Conservation (phyloP, 2,888 invertebrate species). For the Ennomos quercinarius region DNA sequence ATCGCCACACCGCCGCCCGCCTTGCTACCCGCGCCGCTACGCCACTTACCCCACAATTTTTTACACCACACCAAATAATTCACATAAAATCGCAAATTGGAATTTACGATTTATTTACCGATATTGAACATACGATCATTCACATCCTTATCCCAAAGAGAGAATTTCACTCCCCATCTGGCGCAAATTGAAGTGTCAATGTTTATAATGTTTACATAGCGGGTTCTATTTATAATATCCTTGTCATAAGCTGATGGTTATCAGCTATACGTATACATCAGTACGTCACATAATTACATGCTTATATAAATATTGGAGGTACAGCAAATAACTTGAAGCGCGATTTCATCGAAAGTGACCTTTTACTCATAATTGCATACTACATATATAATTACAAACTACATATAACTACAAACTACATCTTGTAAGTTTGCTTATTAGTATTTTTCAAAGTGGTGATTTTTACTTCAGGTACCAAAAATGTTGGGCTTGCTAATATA, state of each 20-base stretch:
- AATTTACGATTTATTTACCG: slow-evolving; percentile 44
- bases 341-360: neutral
- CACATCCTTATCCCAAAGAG: slow-evolving; percentile 13
- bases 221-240: slow-evolving; percentile 17
- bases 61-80: slow-evolving; percentile 66
- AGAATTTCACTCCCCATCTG: slow-evolving; percentile 14
- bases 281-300: neutral
- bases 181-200: slow-evolving; percentile 16
- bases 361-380: no score
- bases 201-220: slow-evolving; percentile 14
- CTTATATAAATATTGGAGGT: neutral
- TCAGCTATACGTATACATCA: neutral
- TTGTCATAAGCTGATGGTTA: slow-evolving; percentile 13
- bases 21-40: slow-evolving; percentile 66
- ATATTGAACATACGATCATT: slow-evolving; percentile 32
- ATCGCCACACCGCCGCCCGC: slow-evolving; percentile 53
- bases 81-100: slow-evolving; percentile 46
- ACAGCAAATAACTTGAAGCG: neutral
- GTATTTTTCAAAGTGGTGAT: no score
- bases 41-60: slow-evolving; percentile 76
- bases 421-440: no score
- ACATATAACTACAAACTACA: no score
- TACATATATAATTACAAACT: no score
- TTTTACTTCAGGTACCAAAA: no score
- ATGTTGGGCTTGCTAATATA: no score